Evolutionary conservation across 2,888 invertebrate genomes (phyloP).

Genomic region (Acrocyrtus sp.): DNA sequence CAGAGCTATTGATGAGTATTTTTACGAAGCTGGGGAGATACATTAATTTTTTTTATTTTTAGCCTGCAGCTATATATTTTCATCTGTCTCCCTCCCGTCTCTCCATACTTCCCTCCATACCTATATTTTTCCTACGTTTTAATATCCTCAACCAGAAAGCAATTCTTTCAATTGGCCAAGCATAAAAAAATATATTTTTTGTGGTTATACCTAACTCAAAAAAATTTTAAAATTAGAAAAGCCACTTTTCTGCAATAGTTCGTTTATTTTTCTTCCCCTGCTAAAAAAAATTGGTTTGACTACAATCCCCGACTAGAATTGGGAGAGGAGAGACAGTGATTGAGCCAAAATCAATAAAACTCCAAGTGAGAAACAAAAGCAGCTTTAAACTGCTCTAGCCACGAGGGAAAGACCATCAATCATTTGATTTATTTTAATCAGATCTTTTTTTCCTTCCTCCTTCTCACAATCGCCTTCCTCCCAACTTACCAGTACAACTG

Average conservation of each 20-base stretch:
- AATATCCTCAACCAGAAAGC: too few species aligned
- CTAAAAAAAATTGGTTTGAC: background rate
- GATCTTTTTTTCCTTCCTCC: constrained; percentile 37
- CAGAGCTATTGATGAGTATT: constrained; percentile 29
- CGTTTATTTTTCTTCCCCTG: background rate
- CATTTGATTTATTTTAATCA: constrained; percentile 56
- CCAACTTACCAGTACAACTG: background rate
- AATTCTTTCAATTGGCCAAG: too few species aligned
- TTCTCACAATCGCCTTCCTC: background rate
- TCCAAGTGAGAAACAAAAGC: too few species aligned
- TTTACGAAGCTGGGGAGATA: constrained; percentile 2
- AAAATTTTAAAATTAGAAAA: too few species aligned
- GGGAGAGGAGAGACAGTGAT: too few species aligned
- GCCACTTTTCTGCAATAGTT: too few species aligned
- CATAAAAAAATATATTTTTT: constrained; percentile 18
- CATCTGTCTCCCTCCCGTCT: constrained; percentile 24
- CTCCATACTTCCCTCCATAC: too few species aligned
- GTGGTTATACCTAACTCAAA: constrained; percentile 5
- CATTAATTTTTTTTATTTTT: too few species aligned
- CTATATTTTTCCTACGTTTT: too few species aligned
- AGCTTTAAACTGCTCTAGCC: background rate
- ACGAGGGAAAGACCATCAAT: constrained; percentile 50
- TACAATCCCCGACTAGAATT: too few species aligned
- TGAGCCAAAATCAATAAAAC: too few species aligned
- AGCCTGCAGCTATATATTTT: too few species aligned